Conservation (phyloP, 2,113 vertebrate genomes). For the Engystomops pustulosus region DNA sequence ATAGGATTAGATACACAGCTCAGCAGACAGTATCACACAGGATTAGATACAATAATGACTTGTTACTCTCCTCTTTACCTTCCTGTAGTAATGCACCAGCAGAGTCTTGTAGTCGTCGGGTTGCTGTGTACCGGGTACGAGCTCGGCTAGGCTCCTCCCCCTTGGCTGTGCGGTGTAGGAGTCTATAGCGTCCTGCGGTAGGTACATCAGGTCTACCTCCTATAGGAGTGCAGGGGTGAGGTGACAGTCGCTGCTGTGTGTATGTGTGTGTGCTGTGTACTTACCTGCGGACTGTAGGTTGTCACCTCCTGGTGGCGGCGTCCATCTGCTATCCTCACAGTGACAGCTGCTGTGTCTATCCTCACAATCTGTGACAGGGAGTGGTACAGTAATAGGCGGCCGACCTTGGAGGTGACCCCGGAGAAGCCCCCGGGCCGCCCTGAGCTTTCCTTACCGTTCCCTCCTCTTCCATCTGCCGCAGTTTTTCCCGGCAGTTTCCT, state of each 20-base stretch:
- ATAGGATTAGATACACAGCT: background rate
- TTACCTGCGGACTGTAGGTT: conserved; percentile 27
- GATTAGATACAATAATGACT: background rate
- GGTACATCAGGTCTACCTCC: conserved; percentile 57
- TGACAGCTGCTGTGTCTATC: conserved; percentile 57
- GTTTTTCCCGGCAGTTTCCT: background rate
- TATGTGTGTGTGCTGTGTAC: background rate
- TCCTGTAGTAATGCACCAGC: conserved; percentile 48
- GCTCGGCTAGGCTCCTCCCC: conserved; percentile 48
- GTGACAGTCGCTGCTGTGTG: background rate
- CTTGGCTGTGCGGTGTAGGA: conserved; percentile 34
- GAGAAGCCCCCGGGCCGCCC: too few species aligned
- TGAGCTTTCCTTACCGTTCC: background rate
- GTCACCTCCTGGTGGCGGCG: conserved; percentile 57
- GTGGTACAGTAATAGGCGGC: too few species aligned
- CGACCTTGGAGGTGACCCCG: too few species aligned
- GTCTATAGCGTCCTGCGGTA: conserved; percentile 54
- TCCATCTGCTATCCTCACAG: conserved; percentile 62
- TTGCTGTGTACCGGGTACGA: conserved; percentile 30
- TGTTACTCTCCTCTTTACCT: conserved; percentile 39
- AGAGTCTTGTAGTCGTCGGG: conserved; percentile 35
- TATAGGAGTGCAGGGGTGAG: background rate
- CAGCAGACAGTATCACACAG: background rate
- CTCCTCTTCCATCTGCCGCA: conserved; percentile 12
- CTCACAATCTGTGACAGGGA: conserved; percentile 43